Evolutionary conservation across 2,888 invertebrate species (phyloP).

Genomic region (Mycalesis mineus): DNA sequence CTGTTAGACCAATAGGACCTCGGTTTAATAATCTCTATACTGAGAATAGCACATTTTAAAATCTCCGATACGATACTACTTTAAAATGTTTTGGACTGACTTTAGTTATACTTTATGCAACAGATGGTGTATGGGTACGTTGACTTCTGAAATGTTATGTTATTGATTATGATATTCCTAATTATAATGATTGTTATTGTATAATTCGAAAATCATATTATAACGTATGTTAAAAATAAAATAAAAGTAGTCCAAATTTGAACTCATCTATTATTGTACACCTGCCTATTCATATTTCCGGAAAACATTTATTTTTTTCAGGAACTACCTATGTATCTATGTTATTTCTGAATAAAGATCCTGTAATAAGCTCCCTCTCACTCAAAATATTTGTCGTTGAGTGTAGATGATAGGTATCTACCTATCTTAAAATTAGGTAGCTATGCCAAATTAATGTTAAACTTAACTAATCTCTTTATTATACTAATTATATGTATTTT

Average conservation of each 20-base stretch:
- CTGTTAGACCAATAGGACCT: too few relatives aligned
- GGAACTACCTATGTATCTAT: too few relatives aligned
- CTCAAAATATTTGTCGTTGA: too few relatives aligned
- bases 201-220: slow-evolving; percentile 5
- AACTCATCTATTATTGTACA: background rate
- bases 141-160: background rate
- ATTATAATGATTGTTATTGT: slow-evolving; percentile 8
- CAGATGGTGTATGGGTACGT: background rate
- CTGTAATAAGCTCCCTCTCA: too few relatives aligned
- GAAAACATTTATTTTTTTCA: too few relatives aligned
- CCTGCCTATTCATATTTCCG: too few relatives aligned
- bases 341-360: too few relatives aligned
- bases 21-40: too few relatives aligned
- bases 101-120: background rate
- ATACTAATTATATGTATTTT: slow-evolving; percentile 38
- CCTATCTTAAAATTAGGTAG: background rate
- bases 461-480: slow-evolving; percentile 14
- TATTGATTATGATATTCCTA: slow-evolving; percentile 7
- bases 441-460: background rate
- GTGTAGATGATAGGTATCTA: too few relatives aligned
- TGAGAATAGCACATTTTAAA: too few relatives aligned
- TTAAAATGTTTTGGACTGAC: background rate
- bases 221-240: slow-evolving; percentile 10
- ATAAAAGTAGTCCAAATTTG: slow-evolving; percentile 5
- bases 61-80: too few relatives aligned